phyloP scores from a whole-genome alignment of 2,797 vertebrate genomes.

The Cyprinella venusta region DNA sequence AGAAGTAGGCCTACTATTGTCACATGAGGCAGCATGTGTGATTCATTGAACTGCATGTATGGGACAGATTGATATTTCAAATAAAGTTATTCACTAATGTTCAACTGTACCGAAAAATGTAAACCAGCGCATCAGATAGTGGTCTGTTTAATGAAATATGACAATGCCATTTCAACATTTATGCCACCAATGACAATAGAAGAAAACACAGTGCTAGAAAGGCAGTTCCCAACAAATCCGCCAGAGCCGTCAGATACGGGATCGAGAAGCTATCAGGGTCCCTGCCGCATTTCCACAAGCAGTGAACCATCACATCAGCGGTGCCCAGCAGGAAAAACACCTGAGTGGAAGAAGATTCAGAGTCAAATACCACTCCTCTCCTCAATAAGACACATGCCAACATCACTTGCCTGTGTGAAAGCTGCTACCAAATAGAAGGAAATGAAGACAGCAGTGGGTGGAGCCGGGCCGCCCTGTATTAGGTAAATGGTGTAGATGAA shows the following conservation, averaged over 20 bases:
- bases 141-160: background rate
- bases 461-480: conserved; percentile 87
- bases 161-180: background rate
- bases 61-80: background rate
- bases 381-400: background rate
- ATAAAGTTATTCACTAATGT: background rate
- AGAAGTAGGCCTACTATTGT: background rate
- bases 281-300: conserved; percentile 89
- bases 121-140: background rate
- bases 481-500: conserved; percentile 89
- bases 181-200: conserved; percentile 81
- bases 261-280: conserved; percentile 95
- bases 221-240: conserved; percentile 90
- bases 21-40: background rate
- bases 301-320: conserved; percentile 93
- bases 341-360: conserved; percentile 65
- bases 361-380: background rate
- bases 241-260: conserved; percentile 94
- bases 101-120: conserved; percentile 2
- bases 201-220: conserved; percentile 88
- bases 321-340: conserved; percentile 86
- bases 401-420: conserved; percentile 85
- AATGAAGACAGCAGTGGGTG: conserved; percentile 85
- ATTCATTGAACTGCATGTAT: background rate
- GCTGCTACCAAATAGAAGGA: conserved; percentile 86